Percentiles rank a stretch among this genome's conserved stretches.
Evolutionary conservation across 2,113 vertebrate species (phyloP).

Genomic region (Brachypteracias leptosomus): DNA sequence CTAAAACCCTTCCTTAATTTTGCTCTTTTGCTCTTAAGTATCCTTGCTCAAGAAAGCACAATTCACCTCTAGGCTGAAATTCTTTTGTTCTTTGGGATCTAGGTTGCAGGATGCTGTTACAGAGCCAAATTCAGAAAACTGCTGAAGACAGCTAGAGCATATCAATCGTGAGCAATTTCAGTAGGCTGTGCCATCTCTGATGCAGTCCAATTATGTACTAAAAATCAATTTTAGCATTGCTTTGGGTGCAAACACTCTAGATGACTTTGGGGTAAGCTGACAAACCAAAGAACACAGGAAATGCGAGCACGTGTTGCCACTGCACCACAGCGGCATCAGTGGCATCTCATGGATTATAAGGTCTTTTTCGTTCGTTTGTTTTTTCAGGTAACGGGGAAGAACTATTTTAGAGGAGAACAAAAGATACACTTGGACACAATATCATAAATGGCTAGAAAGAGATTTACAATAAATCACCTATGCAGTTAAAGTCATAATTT

Average conservation of each 20-base stretch:
- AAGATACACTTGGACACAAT: not conserved
- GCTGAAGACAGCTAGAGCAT: not conserved
- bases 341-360: not conserved
- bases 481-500: not conserved
- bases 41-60: not conserved
- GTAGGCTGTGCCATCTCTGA: not conserved
- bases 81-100: not conserved
- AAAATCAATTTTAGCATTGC: not conserved
- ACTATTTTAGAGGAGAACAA: not conserved
- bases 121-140: not conserved
- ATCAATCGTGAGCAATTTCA: not conserved
- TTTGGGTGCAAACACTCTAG: not conserved
- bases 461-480: slow-evolving; percentile 22
- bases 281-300: not conserved
- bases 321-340: not conserved
- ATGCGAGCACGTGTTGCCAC: not conserved
- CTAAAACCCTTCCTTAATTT: not conserved
- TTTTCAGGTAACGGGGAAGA: slow-evolving; percentile 26
- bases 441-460: not conserved
- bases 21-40: not conserved
- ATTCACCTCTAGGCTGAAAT: not conserved
- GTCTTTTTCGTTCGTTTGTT: not conserved
- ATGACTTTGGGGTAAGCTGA: not conserved
- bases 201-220: not conserved
- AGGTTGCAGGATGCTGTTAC: not conserved